Conservation (phyloP, 1,140 invertebrate genomes). For the Drosophila ohnishii region DNA sequence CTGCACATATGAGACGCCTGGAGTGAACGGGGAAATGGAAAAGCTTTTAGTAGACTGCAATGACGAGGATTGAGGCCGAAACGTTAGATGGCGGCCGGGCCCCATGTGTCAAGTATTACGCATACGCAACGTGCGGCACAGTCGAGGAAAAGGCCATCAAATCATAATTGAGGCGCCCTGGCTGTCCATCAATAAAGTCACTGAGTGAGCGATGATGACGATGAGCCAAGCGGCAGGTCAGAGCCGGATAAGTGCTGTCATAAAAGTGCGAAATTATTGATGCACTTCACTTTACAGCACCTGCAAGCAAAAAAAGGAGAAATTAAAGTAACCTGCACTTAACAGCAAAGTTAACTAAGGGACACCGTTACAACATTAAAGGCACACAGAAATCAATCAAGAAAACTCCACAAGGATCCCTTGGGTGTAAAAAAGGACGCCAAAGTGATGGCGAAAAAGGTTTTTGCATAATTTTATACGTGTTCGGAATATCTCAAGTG, state of each 20-base stretch:
- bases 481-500: slow-evolving; percentile 30
- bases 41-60: slow-evolving; percentile 42
- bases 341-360: not conserved
- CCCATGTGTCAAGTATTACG: slow-evolving; percentile 35
- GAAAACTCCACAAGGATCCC: slow-evolving; percentile 4
- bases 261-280: slow-evolving; percentile 47
- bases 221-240: slow-evolving; percentile 29
- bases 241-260: slow-evolving; percentile 41
- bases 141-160: slow-evolving; percentile 51
- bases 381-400: slow-evolving; percentile 28
- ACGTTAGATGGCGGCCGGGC: slow-evolving; percentile 27
- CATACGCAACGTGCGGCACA: slow-evolving; percentile 47
- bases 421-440: slow-evolving; percentile 3
- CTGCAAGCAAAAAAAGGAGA: not conserved
- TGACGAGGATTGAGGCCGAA: slow-evolving; percentile 45
- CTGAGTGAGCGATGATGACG: slow-evolving; percentile 34
- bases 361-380: slow-evolving; percentile 5
- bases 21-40: not conserved
- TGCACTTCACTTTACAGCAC: slow-evolving; percentile 13
- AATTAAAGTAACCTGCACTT: slow-evolving; percentile 18
- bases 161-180: slow-evolving; percentile 55
- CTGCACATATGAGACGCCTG: not conserved
- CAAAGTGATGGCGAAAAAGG: not conserved
- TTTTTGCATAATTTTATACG: slow-evolving; percentile 29
- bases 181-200: slow-evolving; percentile 51